Base-by-base conservation (phyloP, 2,113 vertebrate species). In the Elephantulus edwardii region DNA sequence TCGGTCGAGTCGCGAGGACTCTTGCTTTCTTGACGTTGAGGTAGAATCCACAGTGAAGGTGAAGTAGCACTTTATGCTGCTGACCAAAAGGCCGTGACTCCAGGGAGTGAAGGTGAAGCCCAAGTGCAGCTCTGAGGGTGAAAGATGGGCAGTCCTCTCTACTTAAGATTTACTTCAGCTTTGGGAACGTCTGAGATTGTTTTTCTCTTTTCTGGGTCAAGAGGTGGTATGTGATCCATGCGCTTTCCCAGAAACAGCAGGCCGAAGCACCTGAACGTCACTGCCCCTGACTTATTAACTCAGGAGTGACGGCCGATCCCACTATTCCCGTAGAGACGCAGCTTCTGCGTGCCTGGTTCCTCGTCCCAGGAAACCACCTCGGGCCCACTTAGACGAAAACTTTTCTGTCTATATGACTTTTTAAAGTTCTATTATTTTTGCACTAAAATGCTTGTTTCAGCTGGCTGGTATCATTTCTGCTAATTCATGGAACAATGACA, bases 391-490 rank as follows among this genome's bases (percentile, higher is more conserved):
- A 79, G 6, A 58, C 80, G 90, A 79, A 76, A 76, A 83, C 46
- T 22, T 48, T 74, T n/a, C 79, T 87, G 93, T 78, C 81, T 86
- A 35, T 40, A 30, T 24, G 28, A 62, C 54, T 84, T 78, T 86
- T 79, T 77, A 56, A 72, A 92, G n/a, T 24, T n/a, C 17, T 87
- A 46, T 33, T 10, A 79, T 26, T 76, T 58, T 83, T 42, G 35
- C 80, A 74, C 19, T 83, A 74, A 84, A 75, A 83, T 8, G 30
- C 64, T 86, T 56, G 58, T 88, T 48, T 76, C 58, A 83, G 76
- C 90, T 84, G 74, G 86, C 92, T 82, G 13, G 64, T 87, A 46
- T 74, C 86, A 83, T 83, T 90, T 80, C 54, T 60, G 40, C 38
- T 94, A 44, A 86, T 14, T 66, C n/a, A n/a, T n/a, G 58, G 76